Evolutionary conservation across 1,140 invertebrate genomes (phyloP), one percentile per base, ranked within the genome.

Genomic region (Diprion similis): DNA sequence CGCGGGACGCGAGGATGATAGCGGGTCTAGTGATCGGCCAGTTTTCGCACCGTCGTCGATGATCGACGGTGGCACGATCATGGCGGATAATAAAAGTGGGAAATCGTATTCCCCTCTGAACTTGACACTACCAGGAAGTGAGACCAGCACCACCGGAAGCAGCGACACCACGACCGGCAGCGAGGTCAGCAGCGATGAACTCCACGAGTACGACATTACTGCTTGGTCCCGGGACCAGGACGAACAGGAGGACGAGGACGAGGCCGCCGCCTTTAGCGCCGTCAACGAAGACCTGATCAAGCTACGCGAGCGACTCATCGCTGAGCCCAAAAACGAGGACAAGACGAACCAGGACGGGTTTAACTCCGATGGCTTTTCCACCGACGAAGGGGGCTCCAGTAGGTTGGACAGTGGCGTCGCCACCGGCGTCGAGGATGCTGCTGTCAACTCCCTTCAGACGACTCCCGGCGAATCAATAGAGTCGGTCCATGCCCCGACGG

Each of bases 171-270:
- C 83, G 0, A 82, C 83, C 0, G 81, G 80, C 1, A 85, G 81
- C 59, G 85, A 85, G 65, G 71, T 85, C 45, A 84, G 80, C 78
- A 87, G 82, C 71, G 84, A 86, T 71, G 84, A 87, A 66, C 76
- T 86, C 9, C 85, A 84, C 75, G 86, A 87, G 66, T 83, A 85
- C 73, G 79, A 83, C 46, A 77, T 82, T 45, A 51, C 51, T 3
- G 18, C 70, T 11, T 48, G 67, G 51, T 70, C 72, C 51, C 69
- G 70, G 70, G 67, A 75, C 73, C 69, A 70, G 68, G 6, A 69
- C 76, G 59, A 72, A 64, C 65, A 73, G 74, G 46, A 76, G 71
- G 64, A 75, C 71, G 70, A 72, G 71, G 74, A 75, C 71, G 66
- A 77, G 9, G 45, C 13, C 59, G 19, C 73, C 11, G 75, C 78